phyloP scores from a whole-genome alignment of 2,888 invertebrate genomes.

The Punctoribates punctum region DNA sequence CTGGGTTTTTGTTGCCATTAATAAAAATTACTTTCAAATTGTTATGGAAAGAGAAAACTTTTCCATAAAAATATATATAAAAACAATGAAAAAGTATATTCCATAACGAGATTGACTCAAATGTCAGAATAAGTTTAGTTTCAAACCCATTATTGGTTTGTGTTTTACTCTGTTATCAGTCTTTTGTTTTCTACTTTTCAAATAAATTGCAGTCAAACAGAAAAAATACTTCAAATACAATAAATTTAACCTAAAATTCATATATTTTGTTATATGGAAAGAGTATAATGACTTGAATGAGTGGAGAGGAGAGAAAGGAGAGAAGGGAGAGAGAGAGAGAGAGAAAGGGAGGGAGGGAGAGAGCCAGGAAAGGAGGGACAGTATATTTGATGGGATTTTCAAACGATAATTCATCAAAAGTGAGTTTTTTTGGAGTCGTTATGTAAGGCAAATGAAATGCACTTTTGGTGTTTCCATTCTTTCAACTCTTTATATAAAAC shows the following conservation, averaged over 20 bases:
- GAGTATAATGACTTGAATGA: too few species aligned
- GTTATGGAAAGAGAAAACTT: too few species aligned
- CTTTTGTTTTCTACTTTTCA: neutral
- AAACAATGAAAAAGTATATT: slow-evolving; percentile 9
- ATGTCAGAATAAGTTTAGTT: neutral
- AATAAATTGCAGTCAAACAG: neutral
- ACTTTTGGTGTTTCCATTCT: neutral
- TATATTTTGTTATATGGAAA: too few species aligned
- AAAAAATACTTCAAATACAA: slow-evolving; percentile 10
- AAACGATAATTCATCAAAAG: slow-evolving; percentile 1
- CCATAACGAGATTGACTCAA: neutral
- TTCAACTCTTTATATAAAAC: too few species aligned
- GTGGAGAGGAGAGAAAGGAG: too few species aligned
- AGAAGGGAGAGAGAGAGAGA: too few species aligned
- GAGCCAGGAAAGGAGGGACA: too few species aligned
- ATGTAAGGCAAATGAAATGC: slow-evolving; percentile 24
- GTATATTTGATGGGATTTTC: slow-evolving; percentile 4
- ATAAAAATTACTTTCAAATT: neutral
- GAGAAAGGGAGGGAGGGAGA: too few species aligned
- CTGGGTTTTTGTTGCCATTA: too few species aligned
- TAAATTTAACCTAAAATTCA: slow-evolving; percentile 3
- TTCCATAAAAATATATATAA: too few species aligned
- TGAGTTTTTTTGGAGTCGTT: neutral
- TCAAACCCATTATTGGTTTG: neutral
- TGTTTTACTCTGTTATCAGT: neutral